phyloP scores from a whole-genome alignment of 2,797 vertebrate species.

The Chromobotia macracanthus region DNA sequence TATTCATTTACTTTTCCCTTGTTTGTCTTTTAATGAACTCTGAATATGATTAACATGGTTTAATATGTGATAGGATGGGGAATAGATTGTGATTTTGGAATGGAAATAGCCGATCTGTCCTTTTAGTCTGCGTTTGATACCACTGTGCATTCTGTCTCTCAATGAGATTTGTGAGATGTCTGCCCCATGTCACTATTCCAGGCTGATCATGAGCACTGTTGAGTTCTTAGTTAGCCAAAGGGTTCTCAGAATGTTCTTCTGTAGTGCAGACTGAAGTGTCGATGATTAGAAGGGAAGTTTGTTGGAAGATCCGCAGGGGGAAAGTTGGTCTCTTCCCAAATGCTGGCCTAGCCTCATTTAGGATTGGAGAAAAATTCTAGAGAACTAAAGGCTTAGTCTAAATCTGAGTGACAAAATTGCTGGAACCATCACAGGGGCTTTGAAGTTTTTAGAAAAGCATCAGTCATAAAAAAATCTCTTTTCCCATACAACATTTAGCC shows the following conservation, averaged over 20 bases:
- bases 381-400: constrained; percentile 56
- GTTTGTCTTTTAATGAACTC: neutral
- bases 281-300: constrained; percentile 69
- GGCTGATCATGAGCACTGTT: constrained; percentile 31
- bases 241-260: constrained; percentile 34
- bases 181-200: constrained; percentile 24
- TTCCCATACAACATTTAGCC: neutral
- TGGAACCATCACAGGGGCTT: constrained; percentile 28
- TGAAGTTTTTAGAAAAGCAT: constrained; percentile 35
- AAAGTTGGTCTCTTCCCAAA: constrained; percentile 56
- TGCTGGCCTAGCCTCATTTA: constrained; percentile 71
- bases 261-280: constrained; percentile 58
- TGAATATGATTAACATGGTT: constrained; percentile 9
- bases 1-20: constrained; percentile 23
- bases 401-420: constrained; percentile 53
- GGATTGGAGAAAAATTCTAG: constrained; percentile 61
- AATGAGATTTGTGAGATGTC: constrained; percentile 31
- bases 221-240: constrained; percentile 39
- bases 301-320: constrained; percentile 65
- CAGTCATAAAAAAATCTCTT: neutral
- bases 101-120: constrained; percentile 32
- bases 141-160: constrained; percentile 38
- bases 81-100: constrained; percentile 23
- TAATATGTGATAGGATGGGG: neutral
- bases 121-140: constrained; percentile 32